A percentile compares a stretch with the other conserved stretches of the same genome.
Conservation (phyloP, 2,113 vertebrate genomes). For the Pomatorhinus ruficollis region DNA sequence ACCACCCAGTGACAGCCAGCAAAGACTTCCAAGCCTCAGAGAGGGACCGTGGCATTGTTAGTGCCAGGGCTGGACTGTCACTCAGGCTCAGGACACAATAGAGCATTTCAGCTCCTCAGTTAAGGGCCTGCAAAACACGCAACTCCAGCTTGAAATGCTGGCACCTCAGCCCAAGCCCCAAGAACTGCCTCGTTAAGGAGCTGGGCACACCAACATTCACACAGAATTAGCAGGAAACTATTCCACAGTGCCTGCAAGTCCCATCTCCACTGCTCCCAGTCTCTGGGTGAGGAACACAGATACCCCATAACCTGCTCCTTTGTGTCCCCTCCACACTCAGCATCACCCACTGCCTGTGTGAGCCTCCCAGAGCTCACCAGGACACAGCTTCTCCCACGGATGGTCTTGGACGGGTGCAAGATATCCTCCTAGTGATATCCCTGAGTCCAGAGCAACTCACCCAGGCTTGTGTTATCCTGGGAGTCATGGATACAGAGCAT, state of each 20-base stretch:
- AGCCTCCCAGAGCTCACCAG: background rate
- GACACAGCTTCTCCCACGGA: background rate
- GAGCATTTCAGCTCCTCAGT: background rate
- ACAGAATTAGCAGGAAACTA: background rate
- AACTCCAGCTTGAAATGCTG: background rate
- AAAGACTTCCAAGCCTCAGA: background rate
- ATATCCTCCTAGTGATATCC: accelerated
- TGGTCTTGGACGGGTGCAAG: background rate
- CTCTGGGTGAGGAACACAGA: accelerated
- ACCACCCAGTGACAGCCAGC: slow-evolving; percentile 16
- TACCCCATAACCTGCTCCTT: accelerated
- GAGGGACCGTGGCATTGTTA: background rate
- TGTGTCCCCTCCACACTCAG: background rate
- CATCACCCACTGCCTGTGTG: accelerated
- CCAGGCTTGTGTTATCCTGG: background rate
- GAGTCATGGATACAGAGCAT: background rate
- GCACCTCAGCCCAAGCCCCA: background rate
- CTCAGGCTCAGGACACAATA: background rate
- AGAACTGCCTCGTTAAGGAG: background rate
- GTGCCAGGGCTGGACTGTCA: background rate
- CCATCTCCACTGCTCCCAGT: background rate
- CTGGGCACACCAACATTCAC: background rate
- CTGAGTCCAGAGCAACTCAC: background rate
- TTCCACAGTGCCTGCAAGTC: background rate
- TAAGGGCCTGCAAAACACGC: background rate